Percentiles rank a stretch among this genome's conserved stretches.
Conservation (phyloP, 1,140 invertebrate genomes). For the Bombus sibiricus region DNA sequence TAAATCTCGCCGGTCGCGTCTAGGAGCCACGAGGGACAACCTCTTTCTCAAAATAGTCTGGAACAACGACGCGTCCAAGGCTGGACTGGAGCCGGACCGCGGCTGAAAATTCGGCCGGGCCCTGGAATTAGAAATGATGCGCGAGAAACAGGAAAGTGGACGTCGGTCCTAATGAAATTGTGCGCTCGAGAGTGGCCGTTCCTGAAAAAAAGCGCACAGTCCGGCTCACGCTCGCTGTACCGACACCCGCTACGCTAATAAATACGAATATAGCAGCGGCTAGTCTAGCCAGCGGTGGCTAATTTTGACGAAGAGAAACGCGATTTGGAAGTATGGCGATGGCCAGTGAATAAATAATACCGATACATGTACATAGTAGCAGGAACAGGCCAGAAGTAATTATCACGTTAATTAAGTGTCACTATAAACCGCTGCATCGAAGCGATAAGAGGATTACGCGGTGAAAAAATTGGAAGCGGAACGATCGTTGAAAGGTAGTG, state of each 20-base stretch:
- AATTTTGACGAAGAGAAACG: neutral
- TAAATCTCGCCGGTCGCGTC: slow-evolving; percentile 27
- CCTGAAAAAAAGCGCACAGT: slow-evolving; percentile 1
- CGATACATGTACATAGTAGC: neutral
- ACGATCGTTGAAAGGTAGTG: neutral
- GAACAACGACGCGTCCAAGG: neutral
- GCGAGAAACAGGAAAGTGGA: neutral
- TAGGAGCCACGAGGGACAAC: neutral
- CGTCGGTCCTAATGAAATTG: slow-evolving; percentile 38
- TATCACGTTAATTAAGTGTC: slow-evolving; percentile 31
- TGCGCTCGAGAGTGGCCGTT: neutral
- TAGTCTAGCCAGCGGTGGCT: too few relatives aligned
- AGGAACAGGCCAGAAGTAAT: neutral
- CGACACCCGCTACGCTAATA: neutral
- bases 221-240: too few relatives aligned
- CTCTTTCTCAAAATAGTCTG: slow-evolving; percentile 9
- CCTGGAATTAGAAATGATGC: slow-evolving; percentile 34
- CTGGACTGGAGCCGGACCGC: neutral
- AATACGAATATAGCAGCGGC: neutral
- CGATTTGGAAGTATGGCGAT: neutral
- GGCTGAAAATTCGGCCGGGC: slow-evolving; percentile 11
- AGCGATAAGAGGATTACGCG: slow-evolving; percentile 37
- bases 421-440: slow-evolving; percentile 26
- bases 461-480: slow-evolving; percentile 19
- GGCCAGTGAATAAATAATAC: neutral